These are phyloP conservation scores for Bombus waltoni DNA, from an alignment of 1,140 invertebrate species.

Conservation along the genomic window DNA sequence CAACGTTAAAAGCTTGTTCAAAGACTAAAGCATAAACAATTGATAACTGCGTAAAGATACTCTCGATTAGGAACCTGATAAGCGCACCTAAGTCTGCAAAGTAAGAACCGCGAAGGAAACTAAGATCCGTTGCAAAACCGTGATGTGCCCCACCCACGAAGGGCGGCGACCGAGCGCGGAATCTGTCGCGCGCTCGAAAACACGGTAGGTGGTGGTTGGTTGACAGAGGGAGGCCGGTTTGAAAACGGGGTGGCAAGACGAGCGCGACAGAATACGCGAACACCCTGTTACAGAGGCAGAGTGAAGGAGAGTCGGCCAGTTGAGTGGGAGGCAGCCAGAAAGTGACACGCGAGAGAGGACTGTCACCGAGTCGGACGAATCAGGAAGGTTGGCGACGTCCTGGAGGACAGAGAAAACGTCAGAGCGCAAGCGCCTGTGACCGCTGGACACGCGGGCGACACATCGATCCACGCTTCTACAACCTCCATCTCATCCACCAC, in stretches of 20 bases:
- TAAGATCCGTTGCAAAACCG: background rate
- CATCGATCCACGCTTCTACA: slow-evolving; percentile 80
- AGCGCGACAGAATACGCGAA: background rate
- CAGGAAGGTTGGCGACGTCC: slow-evolving; percentile 67
- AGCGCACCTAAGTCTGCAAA: too few species aligned
- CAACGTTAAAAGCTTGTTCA: too few species aligned
- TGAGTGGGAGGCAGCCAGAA: background rate
- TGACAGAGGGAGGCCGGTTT: slow-evolving; percentile 12
- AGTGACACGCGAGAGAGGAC: slow-evolving; percentile 72
- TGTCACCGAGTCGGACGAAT: slow-evolving; percentile 73
- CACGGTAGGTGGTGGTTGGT: slow-evolving; percentile 40
- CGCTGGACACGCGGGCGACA: slow-evolving; percentile 79
- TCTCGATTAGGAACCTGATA: too few species aligned
- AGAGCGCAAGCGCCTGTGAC: slow-evolving; percentile 79
- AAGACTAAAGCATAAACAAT: too few species aligned
- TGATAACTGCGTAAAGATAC: too few species aligned
- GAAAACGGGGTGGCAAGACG: slow-evolving; percentile 35
- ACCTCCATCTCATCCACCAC: slow-evolving; percentile 72
- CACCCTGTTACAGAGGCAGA: background rate
- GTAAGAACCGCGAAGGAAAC: background rate
- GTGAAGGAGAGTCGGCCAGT: background rate
- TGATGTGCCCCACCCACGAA: slow-evolving; percentile 66
- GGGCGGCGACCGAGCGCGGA: slow-evolving; percentile 64
- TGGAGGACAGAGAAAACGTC: slow-evolving; percentile 56
- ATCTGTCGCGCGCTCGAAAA: slow-evolving; percentile 43